phyloP scores from a whole-genome alignment of 2,113 vertebrate genomes.

The Jacana jacana region DNA sequence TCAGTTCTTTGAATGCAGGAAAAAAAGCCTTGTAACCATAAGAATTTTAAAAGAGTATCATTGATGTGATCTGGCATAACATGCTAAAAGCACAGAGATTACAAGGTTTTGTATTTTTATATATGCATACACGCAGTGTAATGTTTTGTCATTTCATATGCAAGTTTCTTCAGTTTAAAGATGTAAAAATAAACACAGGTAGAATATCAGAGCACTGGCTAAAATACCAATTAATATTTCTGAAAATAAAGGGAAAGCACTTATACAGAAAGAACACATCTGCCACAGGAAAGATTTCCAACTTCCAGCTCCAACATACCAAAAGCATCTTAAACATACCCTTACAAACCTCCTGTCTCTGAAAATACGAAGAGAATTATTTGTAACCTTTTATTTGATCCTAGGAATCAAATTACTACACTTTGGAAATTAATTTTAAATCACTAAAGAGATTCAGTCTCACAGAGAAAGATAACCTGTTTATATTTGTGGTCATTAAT shows the following conservation, averaged over 20 bases:
- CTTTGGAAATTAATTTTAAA: not conserved
- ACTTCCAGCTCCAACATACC: not conserved
- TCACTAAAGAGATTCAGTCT: not conserved
- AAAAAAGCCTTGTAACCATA: not conserved
- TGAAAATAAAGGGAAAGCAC: not conserved
- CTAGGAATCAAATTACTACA: not conserved
- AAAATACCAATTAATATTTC: not conserved
- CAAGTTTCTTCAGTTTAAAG: not conserved
- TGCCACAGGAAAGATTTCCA: not conserved
- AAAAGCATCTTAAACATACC: not conserved
- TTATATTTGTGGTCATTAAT: not conserved
- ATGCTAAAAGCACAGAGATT: not conserved
- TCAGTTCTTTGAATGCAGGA: not conserved
- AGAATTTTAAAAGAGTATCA: not conserved
- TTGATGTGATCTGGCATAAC: not conserved
- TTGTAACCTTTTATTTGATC: not conserved
- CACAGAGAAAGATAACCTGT: not conserved
- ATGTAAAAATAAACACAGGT: not conserved
- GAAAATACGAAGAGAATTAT: not conserved
- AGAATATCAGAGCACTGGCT: not conserved
- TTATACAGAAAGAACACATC: not conserved
- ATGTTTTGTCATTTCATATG: not conserved
- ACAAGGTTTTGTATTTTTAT: not conserved
- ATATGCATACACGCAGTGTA: rapidly evolving
- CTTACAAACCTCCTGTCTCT: not conserved